These are phyloP conservation scores for Aphaenogaster rudis DNA, from an alignment of 1,140 invertebrate species.

Conservation along the genomic window DNA sequence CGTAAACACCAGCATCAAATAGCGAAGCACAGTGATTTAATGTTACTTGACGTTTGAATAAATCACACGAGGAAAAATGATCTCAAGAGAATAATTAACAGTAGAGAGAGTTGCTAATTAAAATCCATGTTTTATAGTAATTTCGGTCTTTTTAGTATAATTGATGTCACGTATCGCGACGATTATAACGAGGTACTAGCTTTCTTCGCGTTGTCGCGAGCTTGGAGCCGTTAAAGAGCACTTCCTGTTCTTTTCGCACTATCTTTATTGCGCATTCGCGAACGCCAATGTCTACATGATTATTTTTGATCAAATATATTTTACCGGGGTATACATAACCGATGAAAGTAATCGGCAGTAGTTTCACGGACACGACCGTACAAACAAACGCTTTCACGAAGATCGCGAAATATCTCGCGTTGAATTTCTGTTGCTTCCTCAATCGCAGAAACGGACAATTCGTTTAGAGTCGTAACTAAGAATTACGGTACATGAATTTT, in stretches of 20 bases:
- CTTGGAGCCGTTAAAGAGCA: neutral
- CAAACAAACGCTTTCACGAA: slow-evolving; percentile 42
- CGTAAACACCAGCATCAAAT: neutral
- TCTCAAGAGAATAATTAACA: neutral
- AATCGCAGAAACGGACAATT: neutral
- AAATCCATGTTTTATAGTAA: neutral
- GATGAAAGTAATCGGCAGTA: slow-evolving; percentile 63
- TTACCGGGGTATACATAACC: neutral
- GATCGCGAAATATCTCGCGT: neutral
- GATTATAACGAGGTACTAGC: slow-evolving; percentile 8
- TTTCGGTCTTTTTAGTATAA: slow-evolving; percentile 27
- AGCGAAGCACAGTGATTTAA: neutral
- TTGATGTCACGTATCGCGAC: slow-evolving; percentile 28
- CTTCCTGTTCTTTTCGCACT: slow-evolving; percentile 7
- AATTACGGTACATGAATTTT: slow-evolving; percentile 12
- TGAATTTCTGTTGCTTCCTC: slow-evolving; percentile 19
- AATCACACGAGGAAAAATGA: neutral
- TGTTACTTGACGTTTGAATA: neutral
- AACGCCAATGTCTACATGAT: neutral
- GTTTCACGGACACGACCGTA: slow-evolving; percentile 62
- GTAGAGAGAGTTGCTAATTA: slow-evolving; percentile 18
- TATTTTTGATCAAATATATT: slow-evolving; percentile 39
- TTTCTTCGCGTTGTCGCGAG: slow-evolving; percentile 9
- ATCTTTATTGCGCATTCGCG: neutral
- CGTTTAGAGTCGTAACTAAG: slow-evolving; percentile 1